phyloP scores from a whole-genome alignment of 1,140 invertebrate genomes.

The Conus ventricosus region DNA sequence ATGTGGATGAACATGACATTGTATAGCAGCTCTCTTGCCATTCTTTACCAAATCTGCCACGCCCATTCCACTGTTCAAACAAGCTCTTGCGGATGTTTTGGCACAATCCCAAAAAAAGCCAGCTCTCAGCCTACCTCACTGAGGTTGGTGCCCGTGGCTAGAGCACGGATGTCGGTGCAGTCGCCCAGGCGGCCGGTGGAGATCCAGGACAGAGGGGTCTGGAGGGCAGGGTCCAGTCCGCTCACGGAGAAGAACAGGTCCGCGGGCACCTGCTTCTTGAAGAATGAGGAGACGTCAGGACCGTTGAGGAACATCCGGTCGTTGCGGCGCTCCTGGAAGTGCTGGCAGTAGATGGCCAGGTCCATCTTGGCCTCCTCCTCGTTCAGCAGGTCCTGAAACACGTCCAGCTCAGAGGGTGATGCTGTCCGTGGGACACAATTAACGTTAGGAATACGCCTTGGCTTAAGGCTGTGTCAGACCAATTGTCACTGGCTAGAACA shows the following conservation, averaged over 20 bases:
- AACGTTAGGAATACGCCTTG: too few relatives aligned
- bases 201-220: conserved; percentile 29
- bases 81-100: too few relatives aligned
- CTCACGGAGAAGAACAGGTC: conserved; percentile 29
- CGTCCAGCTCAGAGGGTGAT: conserved; percentile 7
- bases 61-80: too few relatives aligned
- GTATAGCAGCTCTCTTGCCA: too few relatives aligned
- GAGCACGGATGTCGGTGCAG: conserved; percentile 28
- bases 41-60: too few relatives aligned
- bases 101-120: too few relatives aligned
- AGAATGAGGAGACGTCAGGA: conserved; percentile 49
- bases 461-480: too few relatives aligned
- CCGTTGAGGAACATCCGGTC: conserved; percentile 51
- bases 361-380: conserved; percentile 48
- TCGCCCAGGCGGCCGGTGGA: conserved; percentile 30
- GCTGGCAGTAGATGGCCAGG: conserved; percentile 32
- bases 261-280: conserved; percentile 24
- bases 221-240: conserved; percentile 30
- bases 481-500: too few relatives aligned
- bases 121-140: conserved; percentile 5
- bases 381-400: conserved; percentile 38
- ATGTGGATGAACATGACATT: too few relatives aligned
- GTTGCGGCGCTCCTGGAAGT: conserved; percentile 30
- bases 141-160: conserved; percentile 12
- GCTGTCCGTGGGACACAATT: too few relatives aligned